phyloP scores from a whole-genome alignment of 2,888 invertebrate species.

The Zygaena filipendulae region DNA sequence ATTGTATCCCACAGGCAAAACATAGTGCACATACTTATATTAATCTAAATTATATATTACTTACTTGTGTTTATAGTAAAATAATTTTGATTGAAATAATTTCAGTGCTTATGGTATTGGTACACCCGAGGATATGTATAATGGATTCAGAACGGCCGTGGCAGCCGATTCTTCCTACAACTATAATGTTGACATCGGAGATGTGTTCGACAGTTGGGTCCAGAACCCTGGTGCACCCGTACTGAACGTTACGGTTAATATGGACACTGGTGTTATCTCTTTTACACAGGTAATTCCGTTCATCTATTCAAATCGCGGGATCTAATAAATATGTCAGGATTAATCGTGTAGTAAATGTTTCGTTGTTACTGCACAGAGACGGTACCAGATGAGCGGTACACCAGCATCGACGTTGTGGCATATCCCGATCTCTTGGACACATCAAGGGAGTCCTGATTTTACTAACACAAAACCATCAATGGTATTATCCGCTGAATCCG shows the following conservation, averaged over 20 bases:
- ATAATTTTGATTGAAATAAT: too few relatives aligned
- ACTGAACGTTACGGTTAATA: constrained; percentile 53
- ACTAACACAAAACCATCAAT: constrained; percentile 35
- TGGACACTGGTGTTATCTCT: constrained; percentile 27
- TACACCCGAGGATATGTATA: constrained; percentile 41
- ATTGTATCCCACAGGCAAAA: too few relatives aligned
- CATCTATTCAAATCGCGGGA: background rate
- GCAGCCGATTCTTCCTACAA: constrained; percentile 30
- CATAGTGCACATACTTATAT: too few relatives aligned
- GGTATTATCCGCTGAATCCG: constrained; percentile 24
- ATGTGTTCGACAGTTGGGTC: constrained; percentile 71
- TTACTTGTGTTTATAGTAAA: too few relatives aligned
- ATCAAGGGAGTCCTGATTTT: constrained; percentile 41
- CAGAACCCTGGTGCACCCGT: constrained; percentile 71
- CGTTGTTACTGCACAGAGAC: constrained; percentile 36
- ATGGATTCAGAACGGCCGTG: constrained; percentile 35
- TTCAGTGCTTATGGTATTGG: constrained; percentile 42
- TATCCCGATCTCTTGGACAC: constrained; percentile 54
- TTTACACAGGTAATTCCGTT: constrained; percentile 49
- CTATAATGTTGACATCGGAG: constrained; percentile 33
- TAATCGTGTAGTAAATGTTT: too few relatives aligned
- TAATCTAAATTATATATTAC: too few relatives aligned
- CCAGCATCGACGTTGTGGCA: constrained; percentile 32
- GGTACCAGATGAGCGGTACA: constrained; percentile 35
- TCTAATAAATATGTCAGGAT: background rate